Evolutionary conservation across 2,888 invertebrate species (phyloP).

Genomic region (Melieria crassipennis): DNA sequence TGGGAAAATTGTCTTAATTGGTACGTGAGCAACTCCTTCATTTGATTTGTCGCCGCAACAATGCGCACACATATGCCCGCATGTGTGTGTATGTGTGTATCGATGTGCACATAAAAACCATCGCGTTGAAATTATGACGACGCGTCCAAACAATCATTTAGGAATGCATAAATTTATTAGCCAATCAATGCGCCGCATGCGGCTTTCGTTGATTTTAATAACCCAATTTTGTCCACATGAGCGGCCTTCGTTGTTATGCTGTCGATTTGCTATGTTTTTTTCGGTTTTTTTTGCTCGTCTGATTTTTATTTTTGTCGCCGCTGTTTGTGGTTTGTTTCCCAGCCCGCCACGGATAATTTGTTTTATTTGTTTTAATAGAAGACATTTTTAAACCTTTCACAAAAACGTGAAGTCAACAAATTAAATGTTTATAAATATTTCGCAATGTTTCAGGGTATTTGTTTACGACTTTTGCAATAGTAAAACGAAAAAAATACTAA

Average conservation of each 20-base stretch:
- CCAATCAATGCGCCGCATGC: neutral
- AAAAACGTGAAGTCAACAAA: neutral
- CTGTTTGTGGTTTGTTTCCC: no score
- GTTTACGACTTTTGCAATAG: neutral
- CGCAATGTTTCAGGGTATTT: neutral
- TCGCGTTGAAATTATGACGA: no score
- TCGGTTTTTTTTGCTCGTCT: neutral
- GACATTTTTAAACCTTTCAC: neutral
- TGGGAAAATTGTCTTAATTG: no score
- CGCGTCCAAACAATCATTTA: neutral
- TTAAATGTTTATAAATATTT: neutral
- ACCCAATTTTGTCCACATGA: constrained; percentile 14
- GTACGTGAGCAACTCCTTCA: no score
- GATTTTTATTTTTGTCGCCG: neutral
- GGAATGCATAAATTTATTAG: neutral
- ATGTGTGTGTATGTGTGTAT: no score
- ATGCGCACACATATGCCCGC: neutral
- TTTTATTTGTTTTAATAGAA: no score
- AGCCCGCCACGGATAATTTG: no score
- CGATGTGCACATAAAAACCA: no score
- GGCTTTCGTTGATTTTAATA: constrained; percentile 7
- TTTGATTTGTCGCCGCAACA: neutral
- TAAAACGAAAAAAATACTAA: no score
- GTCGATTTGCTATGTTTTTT: neutral
- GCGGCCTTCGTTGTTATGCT: constrained; percentile 17